Conservation (phyloP, 2,797 vertebrate genomes). For the Eremophila alpestris region DNA sequence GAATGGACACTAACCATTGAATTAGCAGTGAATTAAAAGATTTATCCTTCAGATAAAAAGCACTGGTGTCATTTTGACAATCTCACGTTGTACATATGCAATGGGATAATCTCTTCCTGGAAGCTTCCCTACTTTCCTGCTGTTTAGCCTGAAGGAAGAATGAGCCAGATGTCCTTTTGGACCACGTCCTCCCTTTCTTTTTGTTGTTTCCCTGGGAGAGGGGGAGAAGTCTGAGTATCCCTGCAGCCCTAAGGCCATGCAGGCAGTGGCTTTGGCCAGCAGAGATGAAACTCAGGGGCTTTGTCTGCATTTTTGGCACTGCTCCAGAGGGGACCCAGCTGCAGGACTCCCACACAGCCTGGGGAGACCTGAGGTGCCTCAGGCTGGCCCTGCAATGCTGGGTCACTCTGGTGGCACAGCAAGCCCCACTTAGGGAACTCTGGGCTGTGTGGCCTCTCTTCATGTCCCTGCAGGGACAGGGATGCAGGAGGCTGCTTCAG, state of each 20-base stretch:
- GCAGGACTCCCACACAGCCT: accelerated
- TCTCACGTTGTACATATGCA: not conserved
- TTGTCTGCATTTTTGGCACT: not conserved
- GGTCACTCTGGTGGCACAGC: not conserved
- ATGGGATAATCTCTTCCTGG: not conserved
- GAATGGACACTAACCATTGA: not conserved
- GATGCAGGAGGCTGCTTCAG: not conserved
- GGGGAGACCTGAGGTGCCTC: not conserved
- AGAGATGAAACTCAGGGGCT: not conserved
- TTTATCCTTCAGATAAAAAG: not conserved
- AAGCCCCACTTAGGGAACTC: not conserved
- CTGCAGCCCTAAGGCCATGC: no score
- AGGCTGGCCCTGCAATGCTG: not conserved
- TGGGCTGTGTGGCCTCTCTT: not conserved
- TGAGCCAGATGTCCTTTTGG: not conserved
- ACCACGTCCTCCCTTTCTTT: not conserved
- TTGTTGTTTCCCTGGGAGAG: not conserved
- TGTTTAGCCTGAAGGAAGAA: not conserved
- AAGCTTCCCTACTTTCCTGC: not conserved
- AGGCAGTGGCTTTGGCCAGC: not conserved
- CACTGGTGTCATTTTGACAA: not conserved
- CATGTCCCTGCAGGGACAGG: not conserved
- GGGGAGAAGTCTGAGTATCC: not conserved
- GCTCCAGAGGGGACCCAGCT: not conserved
- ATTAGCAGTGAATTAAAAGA: not conserved